A percentile compares a stretch with the other conserved stretches of the same genome.
Conservation (phyloP, 2,888 invertebrate genomes). For the Julus scandinavius region DNA sequence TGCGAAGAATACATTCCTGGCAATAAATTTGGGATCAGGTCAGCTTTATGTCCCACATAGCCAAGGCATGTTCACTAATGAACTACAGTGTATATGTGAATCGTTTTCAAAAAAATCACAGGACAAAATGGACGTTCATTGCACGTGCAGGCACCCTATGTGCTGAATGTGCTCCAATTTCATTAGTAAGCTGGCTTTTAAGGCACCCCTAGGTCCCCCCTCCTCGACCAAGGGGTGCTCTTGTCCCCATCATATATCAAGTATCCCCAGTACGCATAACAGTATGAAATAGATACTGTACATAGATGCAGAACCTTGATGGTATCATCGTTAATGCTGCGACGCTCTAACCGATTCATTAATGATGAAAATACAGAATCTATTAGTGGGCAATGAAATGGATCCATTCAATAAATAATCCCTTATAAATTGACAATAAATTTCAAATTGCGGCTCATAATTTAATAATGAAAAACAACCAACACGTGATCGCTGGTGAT, state of each 20-base stretch:
- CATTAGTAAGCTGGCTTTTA: background rate
- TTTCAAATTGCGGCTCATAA: background rate
- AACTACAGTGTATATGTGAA: background rate
- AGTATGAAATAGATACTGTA: background rate
- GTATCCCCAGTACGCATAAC: background rate
- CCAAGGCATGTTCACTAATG: background rate
- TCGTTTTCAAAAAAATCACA: background rate
- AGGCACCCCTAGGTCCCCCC: background rate
- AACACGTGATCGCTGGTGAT: background rate
- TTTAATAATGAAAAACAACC: background rate
- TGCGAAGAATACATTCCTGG: background rate
- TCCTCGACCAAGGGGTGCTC: background rate
- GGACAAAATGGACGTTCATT: background rate
- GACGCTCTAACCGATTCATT: background rate
- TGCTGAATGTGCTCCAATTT: background rate
- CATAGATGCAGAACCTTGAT: background rate
- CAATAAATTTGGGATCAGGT: background rate
- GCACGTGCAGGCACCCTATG: background rate
- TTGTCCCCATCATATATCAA: slow-evolving; percentile 9
- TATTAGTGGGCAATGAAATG: background rate
- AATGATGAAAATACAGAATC: background rate
- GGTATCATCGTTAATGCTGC: background rate
- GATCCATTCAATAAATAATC: background rate
- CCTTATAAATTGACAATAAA: background rate
- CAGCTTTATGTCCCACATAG: background rate